phyloP scores from a whole-genome alignment of 1,140 invertebrate genomes.

The Leptestheria dahalacensis region DNA sequence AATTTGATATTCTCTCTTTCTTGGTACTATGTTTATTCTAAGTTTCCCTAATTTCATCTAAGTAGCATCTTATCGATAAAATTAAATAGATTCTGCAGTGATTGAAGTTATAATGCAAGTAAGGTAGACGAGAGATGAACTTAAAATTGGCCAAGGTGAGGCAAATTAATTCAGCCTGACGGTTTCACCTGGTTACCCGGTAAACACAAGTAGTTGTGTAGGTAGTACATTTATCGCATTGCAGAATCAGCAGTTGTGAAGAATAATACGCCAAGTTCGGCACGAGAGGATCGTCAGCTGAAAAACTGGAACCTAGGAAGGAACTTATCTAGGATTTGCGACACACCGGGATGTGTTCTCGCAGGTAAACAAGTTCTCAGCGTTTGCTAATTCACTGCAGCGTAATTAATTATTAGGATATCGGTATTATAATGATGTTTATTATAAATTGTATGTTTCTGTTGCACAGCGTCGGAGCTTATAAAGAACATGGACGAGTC shows the following conservation, averaged over 20 bases:
- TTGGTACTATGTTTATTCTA: too few relatives aligned
- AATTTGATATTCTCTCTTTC: too few relatives aligned
- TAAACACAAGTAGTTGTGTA: too few relatives aligned
- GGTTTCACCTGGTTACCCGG: neutral
- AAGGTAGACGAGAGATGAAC: too few relatives aligned
- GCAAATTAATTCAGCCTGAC: neutral
- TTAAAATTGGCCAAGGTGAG: neutral
- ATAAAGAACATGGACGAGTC: constrained; percentile 55
- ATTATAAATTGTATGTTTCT: neutral
- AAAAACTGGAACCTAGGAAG: neutral
- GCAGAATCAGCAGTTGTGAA: neutral
- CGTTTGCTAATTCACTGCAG: too few relatives aligned
- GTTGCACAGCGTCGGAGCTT: constrained; percentile 30
- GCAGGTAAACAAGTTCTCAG: neutral
- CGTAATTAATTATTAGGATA: too few relatives aligned
- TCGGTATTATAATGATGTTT: neutral
- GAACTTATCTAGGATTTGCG: neutral
- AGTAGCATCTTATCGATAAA: too few relatives aligned
- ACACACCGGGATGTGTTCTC: neutral
- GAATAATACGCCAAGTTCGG: neutral
- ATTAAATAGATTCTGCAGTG: too few relatives aligned
- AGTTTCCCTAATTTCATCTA: too few relatives aligned
- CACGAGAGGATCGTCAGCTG: neutral
- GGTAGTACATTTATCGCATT: too few relatives aligned
- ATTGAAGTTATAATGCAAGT: too few relatives aligned